These are phyloP conservation scores for Condylura cristata DNA, from an alignment of 2,113 vertebrate genomes.

Conservation along the genomic window DNA sequence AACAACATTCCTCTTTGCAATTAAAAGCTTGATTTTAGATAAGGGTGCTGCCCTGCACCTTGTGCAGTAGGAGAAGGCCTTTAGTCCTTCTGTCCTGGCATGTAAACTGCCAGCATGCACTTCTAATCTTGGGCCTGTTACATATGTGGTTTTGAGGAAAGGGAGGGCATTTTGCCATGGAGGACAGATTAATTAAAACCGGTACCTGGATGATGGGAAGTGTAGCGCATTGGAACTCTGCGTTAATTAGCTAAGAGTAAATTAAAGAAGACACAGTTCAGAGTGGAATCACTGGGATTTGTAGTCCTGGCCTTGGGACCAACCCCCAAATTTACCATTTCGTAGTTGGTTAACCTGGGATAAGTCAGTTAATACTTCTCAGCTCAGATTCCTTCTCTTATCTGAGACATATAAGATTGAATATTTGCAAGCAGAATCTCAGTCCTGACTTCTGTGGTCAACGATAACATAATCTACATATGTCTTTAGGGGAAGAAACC, in stretches of 20 bases:
- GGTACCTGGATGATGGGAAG: neutral
- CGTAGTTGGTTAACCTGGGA: neutral
- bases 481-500: neutral
- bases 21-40: neutral
- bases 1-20: neutral
- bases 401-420: neutral
- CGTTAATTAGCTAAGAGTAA: neutral
- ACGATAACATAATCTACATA: neutral
- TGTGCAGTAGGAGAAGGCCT: neutral
- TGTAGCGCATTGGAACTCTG: neutral
- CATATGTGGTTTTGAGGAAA: neutral
- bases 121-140: neutral
- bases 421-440: neutral
- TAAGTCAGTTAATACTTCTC: neutral
- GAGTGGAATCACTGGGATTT: neutral
- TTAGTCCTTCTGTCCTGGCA: neutral
- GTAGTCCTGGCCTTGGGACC: neutral
- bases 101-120: neutral
- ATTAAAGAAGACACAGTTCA: neutral
- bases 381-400: neutral
- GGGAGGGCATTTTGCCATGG: neutral
- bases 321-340: neutral
- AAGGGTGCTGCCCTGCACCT: neutral
- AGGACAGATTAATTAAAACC: neutral
- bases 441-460: neutral